Base-by-base conservation (phyloP, 2,113 vertebrate species). In the Lepisosteus oculatus region DNA sequence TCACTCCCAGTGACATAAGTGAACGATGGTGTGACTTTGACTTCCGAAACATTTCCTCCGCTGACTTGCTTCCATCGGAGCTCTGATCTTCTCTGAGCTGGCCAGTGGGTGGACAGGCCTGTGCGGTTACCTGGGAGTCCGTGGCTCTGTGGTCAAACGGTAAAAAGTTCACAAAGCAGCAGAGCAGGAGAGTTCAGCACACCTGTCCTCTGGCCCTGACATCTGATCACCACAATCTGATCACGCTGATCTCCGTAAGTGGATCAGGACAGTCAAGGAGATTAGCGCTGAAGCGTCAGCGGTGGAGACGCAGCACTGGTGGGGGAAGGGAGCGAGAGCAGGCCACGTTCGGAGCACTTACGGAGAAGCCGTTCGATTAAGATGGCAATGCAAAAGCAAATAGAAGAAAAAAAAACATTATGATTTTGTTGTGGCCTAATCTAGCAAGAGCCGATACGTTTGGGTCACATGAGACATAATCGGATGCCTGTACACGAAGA, bases 221-320 rank as follows among this genome's bases (percentile, higher is more conserved):
- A 42, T 69, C 72, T 70, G n/a, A 68, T 63, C 43, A 73, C 47
- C 55, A 75, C 62, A 57, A 55, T 74, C 51, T 61, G 42, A 57
- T 76, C 56, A 51, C 43, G 69, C 43, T 17, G 55, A 44, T 69
- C 68, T 74, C 3, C 13, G 59, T 75, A 72, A 77, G 69, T 73
- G 68, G 78, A 76, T 81, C 73, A 75, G 55, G 66, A 43, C 69
- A 62, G 51, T 71, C 71, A 61, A 57, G 66, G 12, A 66, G 51
- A 62, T 72, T 69, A 66, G 8, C n/a, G 73, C 54, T 65, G 69
- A 43, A 69, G 74, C 62, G 66, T 55, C 9, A 61, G 13, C 9
- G 55, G 29, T 29, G 29, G 29, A 29, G 29, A 29, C 2, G 29
- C 29, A 29, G 29, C 6, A 8, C 29, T 43, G 43, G 59, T 3